Evolutionary conservation across 2,113 vertebrate genomes (phyloP).

Genomic region (Cepphus grylle): DNA sequence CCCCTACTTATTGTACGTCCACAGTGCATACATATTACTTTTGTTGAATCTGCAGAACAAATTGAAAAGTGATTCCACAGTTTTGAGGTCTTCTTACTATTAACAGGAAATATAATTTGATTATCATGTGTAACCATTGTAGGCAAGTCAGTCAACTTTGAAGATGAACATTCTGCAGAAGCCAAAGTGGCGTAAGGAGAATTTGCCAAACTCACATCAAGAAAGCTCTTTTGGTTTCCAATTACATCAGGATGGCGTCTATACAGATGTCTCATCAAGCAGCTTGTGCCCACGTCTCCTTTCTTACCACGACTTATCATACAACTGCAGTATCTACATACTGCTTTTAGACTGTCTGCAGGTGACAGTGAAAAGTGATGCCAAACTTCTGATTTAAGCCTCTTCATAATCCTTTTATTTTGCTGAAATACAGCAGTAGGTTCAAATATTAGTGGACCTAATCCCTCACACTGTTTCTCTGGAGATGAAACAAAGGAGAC

Average conservation of each 20-base stretch:
- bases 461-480: constrained; percentile 72
- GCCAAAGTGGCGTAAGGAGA: constrained; percentile 80
- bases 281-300: constrained; percentile 93
- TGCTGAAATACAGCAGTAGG: constrained; percentile 85
- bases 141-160: constrained; percentile 73
- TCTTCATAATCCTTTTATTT: constrained; percentile 91
- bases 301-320: constrained; percentile 91
- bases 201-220: constrained; percentile 70
- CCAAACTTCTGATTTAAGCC: constrained; percentile 95
- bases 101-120: constrained; percentile 77
- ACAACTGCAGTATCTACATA: constrained; percentile 90
- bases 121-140: constrained; percentile 71
- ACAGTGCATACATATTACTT: constrained; percentile 96
- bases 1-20: constrained; percentile 95
- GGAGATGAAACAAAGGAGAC: constrained; percentile 75
- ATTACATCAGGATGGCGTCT: constrained; percentile 88
- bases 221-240: constrained; percentile 82
- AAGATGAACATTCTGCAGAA: constrained; percentile 78
- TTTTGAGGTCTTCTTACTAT: constrained; percentile 97
- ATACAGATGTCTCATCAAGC: constrained; percentile 92
- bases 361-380: constrained; percentile 91
- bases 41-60: constrained; percentile 91
- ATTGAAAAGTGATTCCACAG: constrained; percentile 98
- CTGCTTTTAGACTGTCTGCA: constrained; percentile 89
- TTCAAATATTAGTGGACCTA: constrained; percentile 57